Conservation (phyloP, 2,797 vertebrate species). For the Enteromius treurensis region DNA sequence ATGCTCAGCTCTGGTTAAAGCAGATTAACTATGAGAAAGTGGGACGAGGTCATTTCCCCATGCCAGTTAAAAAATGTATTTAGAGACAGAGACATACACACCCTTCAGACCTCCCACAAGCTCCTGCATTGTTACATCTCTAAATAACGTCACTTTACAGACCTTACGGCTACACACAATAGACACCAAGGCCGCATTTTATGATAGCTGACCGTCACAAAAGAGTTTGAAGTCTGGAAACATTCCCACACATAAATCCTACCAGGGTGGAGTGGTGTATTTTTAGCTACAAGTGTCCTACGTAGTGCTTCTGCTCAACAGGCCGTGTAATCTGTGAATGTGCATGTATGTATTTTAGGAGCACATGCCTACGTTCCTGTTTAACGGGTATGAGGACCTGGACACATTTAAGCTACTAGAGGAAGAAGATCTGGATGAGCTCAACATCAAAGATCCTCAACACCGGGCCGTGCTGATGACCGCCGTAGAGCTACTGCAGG, state of each 20-base stretch:
- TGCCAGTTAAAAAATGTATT: background rate
- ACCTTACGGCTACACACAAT: constrained; percentile 1
- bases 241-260: constrained; percentile 16
- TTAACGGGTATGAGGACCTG: constrained; percentile 97
- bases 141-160: constrained; percentile 16
- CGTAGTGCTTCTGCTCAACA: constrained; percentile 17
- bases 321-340: constrained; percentile 50
- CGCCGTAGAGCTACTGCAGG: constrained; percentile 94
- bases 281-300: constrained; percentile 3
- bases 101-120: constrained; percentile 21
- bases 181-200: background rate
- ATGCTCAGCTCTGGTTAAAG: background rate
- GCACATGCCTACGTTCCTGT: constrained; percentile 97
- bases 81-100: constrained; percentile 16
- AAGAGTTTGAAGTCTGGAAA: constrained; percentile 39
- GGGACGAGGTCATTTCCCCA: background rate
- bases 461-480: constrained; percentile 94
- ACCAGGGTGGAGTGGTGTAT: constrained; percentile 4
- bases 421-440: constrained; percentile 95
- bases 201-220: constrained; percentile 49
- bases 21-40: constrained; percentile 12
- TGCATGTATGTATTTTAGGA: constrained; percentile 78
- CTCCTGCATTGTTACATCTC: background rate
- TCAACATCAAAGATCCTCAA: constrained; percentile 94
- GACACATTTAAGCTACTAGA: constrained; percentile 97